phyloP scores from a whole-genome alignment of 2,888 invertebrate species.

The Arctia plantaginis region DNA sequence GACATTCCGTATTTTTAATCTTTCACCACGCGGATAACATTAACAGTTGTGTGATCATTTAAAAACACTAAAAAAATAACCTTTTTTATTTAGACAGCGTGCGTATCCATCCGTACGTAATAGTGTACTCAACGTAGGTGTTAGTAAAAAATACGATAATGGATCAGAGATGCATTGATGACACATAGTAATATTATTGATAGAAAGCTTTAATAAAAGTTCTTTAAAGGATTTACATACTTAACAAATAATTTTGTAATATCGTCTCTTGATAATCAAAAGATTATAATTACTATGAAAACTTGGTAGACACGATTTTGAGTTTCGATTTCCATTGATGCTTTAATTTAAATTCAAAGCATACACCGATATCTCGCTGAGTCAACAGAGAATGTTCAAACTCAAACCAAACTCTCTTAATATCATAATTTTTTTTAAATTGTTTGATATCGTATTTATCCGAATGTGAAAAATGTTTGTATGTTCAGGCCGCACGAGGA shows the following conservation, averaged over 20 bases:
- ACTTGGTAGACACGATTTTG: conserved; percentile 64
- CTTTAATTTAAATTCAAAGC: conserved; percentile 81
- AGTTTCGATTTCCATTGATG: conserved; percentile 71
- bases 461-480: conserved; percentile 79
- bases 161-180: background rate
- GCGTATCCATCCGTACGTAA: background rate
- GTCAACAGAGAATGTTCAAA: no score
- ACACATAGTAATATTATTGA: no score
- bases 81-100: background rate
- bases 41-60: no score
- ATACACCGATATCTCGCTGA: conserved; percentile 77
- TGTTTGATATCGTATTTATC: no score
- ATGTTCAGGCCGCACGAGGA: conserved; percentile 65
- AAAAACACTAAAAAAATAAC: no score
- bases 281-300: conserved; percentile 59
- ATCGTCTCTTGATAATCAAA: conserved; percentile 21
- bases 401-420: no score
- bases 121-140: no score
- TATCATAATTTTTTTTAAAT: no score
- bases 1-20: no score
- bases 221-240: background rate
- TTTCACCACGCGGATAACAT: no score
- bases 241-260: background rate
- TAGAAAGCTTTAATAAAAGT: background rate
- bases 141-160: background rate